Evolutionary conservation across 2,888 invertebrate genomes (phyloP).

Genomic region (Himalopsyche anomala): DNA sequence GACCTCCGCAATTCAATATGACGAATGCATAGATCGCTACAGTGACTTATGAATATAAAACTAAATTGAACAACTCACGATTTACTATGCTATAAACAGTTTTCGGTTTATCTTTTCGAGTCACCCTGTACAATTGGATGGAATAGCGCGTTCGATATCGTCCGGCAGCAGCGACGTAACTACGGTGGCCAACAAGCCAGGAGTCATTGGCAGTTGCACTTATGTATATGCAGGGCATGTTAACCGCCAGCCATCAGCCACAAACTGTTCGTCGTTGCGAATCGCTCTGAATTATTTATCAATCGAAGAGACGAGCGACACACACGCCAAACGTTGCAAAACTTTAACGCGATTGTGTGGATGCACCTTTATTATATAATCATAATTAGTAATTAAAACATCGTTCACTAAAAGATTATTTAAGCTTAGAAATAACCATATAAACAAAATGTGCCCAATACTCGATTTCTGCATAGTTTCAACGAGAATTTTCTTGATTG

Average conservation of each 20-base stretch:
- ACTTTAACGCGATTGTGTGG: background rate
- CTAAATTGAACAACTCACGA: too few relatives aligned
- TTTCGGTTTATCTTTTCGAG: background rate
- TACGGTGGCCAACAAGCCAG: background rate
- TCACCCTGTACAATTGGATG: background rate
- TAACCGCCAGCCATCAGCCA: conserved; percentile 32
- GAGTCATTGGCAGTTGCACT: conserved; percentile 19
- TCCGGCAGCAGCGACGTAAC: conserved; percentile 2
- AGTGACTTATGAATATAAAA: too few relatives aligned
- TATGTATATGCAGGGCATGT: background rate
- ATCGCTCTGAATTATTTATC: conserved; percentile 29
- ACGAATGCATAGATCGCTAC: too few relatives aligned
- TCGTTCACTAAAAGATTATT: too few relatives aligned
- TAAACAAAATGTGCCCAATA: too few relatives aligned
- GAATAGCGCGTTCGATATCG: conserved; percentile 6
- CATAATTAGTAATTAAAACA: too few relatives aligned
- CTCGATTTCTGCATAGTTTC: too few relatives aligned
- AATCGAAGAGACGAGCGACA: background rate
- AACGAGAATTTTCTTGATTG: too few relatives aligned
- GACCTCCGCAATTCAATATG: too few relatives aligned
- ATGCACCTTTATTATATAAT: background rate
- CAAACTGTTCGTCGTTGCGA: background rate
- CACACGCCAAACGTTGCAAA: background rate
- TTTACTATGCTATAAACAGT: too few relatives aligned
- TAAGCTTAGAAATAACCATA: too few relatives aligned